Evolutionary conservation across 1,140 invertebrate genomes (phyloP), one percentile per base, ranked within the genome.

Genomic region (Tetraneura akinire): DNA sequence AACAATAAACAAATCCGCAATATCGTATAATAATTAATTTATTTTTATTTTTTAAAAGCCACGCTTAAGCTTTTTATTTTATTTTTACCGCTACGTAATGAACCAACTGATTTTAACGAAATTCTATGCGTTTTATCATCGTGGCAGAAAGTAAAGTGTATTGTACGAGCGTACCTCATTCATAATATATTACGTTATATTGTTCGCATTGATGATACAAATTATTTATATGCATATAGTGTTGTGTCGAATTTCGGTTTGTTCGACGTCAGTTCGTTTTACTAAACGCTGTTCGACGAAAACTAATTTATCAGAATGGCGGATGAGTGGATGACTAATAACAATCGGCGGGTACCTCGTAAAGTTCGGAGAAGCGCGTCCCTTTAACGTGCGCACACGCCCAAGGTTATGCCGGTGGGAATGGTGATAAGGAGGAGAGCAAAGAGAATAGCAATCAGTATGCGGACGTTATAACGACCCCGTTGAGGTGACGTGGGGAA

Each of bases 241-340:
- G 14, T 60, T 29, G 8, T 42, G n/a, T 66, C 10, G 32, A 66
- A 42, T 66, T 66, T 42, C 37, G 60, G 60, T 32, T 29, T 26
- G 2, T 32, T 62, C 32, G 26, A 62, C 26, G 32, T 3, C 18
- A 13, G 37, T 42, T 18, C 32, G n/a, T n/a, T 66, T 66, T 66
- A 21, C 62, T 42, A 37, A 66, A 42, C 42, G 32, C 32, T 16
- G 42, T n/a, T 47, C 42, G 66, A 21, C 37, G 64, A 66, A 23
- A 47, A 70, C 66, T 47, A 47, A 70, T 70, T 70, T 47, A 47
- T 26, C 66, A 26, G 42, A 16, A 49, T 26, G 42, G 42, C 21
- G 26, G 66, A 70, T 26, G 66, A 47, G 42, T 21, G 32, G 66
- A 70, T 26, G 66, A 47, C 66, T 47, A 70, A 47, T 70, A 70